A percentile compares a stretch with the other conserved stretches of the same genome.
These are phyloP conservation scores for Tridacna gigas DNA, from an alignment of 2,888 invertebrate species.

Conservation along the genomic window DNA sequence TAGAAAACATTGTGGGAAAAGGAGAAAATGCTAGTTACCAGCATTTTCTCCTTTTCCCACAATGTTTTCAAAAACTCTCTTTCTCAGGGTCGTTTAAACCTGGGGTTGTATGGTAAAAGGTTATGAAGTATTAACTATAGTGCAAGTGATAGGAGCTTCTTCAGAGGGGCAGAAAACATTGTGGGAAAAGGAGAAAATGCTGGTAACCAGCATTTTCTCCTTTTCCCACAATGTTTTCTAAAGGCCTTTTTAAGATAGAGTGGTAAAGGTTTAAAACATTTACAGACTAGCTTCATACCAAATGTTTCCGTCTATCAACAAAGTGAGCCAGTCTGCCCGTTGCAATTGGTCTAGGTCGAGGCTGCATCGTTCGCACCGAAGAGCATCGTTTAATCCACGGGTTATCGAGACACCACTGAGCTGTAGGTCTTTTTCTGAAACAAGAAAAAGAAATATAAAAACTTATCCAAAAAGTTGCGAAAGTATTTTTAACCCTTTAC, in stretches of 20 bases:
- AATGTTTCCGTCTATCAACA: slow-evolving; percentile 80
- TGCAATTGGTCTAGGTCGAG: slow-evolving; percentile 76
- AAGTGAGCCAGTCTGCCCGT: slow-evolving; percentile 80
- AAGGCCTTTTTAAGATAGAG: background rate
- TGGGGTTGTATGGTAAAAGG: too few species aligned
- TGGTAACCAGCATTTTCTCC: background rate
- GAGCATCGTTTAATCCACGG: slow-evolving; percentile 79
- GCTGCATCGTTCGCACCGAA: slow-evolving; percentile 66
- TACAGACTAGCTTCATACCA: slow-evolving; percentile 66
- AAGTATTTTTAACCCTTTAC: too few species aligned
- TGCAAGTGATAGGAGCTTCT: too few species aligned
- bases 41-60: too few species aligned
- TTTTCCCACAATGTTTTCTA: background rate
- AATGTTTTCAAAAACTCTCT: too few species aligned
- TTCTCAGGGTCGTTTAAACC: too few species aligned
- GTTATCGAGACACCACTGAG: slow-evolving; percentile 78
- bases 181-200: slow-evolving; percentile 1
- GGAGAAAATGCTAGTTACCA: too few species aligned
- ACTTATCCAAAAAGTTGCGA: too few species aligned
- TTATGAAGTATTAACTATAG: too few species aligned
- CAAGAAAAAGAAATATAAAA: too few species aligned
- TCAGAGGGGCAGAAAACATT: too few species aligned
- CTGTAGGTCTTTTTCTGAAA: slow-evolving; percentile 79
- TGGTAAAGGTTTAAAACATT: background rate
- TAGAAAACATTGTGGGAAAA: too few species aligned